phyloP scores from a whole-genome alignment of 92 coral and sea anemone species.

The Chrysogorgia sp. region DNA sequence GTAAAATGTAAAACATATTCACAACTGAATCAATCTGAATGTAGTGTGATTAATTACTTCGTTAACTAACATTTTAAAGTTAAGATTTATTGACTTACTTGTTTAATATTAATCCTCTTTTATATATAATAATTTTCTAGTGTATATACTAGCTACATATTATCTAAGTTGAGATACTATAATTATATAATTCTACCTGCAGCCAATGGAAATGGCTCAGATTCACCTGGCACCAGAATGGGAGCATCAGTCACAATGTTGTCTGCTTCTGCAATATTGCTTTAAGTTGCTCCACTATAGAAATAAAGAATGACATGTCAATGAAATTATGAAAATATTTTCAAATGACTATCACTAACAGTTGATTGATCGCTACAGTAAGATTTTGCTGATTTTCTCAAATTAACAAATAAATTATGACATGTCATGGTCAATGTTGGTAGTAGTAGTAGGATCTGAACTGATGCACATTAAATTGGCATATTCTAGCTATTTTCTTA shows the following conservation, averaged over 20 bases:
- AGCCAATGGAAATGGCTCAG: slow-evolving; percentile 13
- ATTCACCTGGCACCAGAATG: slow-evolving; percentile 12
- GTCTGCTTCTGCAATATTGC: slow-evolving; percentile 22
- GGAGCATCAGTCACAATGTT: slow-evolving; percentile 10
- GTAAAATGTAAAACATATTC: too few species aligned
- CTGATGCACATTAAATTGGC: too few species aligned
- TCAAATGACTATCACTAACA: too few species aligned
- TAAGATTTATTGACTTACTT: not conserved
- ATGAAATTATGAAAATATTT: slow-evolving; percentile 14
- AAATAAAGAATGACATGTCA: slow-evolving; percentile 3
- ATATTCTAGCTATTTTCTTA: too few species aligned
- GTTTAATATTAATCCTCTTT: slow-evolving; percentile 7
- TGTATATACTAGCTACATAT: not conserved
- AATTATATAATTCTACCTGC: slow-evolving; percentile 14
- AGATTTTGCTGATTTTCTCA: too few species aligned
- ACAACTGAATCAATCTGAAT: too few species aligned
- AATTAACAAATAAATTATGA: too few species aligned
- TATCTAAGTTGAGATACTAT: not conserved
- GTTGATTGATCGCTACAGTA: too few species aligned
- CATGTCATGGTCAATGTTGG: too few species aligned
- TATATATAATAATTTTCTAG: not conserved
- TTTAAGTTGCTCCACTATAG: slow-evolving; percentile 20
- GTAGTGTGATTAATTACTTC: too few species aligned
- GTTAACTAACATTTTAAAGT: too few species aligned
- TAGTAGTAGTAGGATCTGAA: too few species aligned